These are phyloP conservation scores for Colletes gigas DNA, from an alignment of 1,140 invertebrate genomes.

Conservation along the genomic window DNA sequence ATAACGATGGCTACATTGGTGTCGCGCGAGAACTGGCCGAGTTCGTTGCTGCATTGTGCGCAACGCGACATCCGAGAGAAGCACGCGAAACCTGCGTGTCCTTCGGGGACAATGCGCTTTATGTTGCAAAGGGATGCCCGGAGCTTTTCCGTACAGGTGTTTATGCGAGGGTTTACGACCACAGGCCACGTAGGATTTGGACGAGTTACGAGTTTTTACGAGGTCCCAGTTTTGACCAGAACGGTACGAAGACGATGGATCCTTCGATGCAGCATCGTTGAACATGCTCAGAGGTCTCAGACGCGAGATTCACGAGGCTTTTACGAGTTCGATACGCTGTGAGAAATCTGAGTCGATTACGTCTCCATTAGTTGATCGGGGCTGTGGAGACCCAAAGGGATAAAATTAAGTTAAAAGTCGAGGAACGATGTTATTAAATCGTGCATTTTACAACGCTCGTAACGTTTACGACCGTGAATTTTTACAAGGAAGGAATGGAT, in stretches of 20 bases:
- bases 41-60: constrained; percentile 58
- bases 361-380: no score
- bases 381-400: no score
- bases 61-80: constrained; percentile 55
- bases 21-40: constrained; percentile 47
- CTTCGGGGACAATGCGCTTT: constrained; percentile 46
- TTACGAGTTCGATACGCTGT: no score
- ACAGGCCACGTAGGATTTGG: neutral
- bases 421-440: no score
- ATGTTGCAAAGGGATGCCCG: constrained; percentile 4
- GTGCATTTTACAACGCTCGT: no score
- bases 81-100: neutral
- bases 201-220: constrained; percentile 25
- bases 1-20: constrained; percentile 74
- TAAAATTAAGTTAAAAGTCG: no score
- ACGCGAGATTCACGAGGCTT: no score
- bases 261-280: no score
- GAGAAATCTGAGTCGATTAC: no score
- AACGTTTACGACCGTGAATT: no score
- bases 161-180: constrained; percentile 46
- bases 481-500: no score
- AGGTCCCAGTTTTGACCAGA: neutral
- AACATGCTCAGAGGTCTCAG: no score
- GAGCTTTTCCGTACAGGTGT: constrained; percentile 48
- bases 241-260: neutral